Evolutionary conservation across 2,888 invertebrate genomes (phyloP).

Genomic region (Argynnis bischoffii): DNA sequence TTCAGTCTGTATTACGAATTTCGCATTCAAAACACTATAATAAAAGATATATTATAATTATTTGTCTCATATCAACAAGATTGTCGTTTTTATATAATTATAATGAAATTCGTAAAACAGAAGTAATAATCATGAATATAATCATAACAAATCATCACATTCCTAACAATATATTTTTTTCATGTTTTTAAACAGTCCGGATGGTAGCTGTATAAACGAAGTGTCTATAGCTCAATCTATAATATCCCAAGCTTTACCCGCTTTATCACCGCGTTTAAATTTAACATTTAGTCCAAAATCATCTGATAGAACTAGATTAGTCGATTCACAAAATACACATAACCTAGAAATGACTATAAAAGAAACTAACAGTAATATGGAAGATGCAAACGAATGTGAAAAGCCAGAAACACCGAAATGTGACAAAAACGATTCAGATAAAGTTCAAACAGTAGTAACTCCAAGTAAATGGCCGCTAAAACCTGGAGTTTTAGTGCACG

Average conservation of each 20-base stretch:
- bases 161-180: slow-evolving; percentile 51
- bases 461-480: slow-evolving; percentile 92
- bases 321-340: slow-evolving; percentile 59
- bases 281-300: slow-evolving; percentile 74
- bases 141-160: slow-evolving; percentile 44
- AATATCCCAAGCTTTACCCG: slow-evolving; percentile 79
- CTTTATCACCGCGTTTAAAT: slow-evolving; percentile 72
- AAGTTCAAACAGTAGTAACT: slow-evolving; percentile 67
- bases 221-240: slow-evolving; percentile 80
- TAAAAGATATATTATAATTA: too few species aligned
- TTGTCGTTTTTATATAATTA: too few species aligned
- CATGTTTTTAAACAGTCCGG: slow-evolving; percentile 67
- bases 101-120: slow-evolving; percentile 23
- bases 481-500: slow-evolving; percentile 93
- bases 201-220: slow-evolving; percentile 80
- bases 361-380: slow-evolving; percentile 51
- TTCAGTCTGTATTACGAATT: slow-evolving; percentile 6
- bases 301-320: slow-evolving; percentile 74
- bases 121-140: slow-evolving; percentile 17
- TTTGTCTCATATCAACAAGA: too few species aligned
- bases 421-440: slow-evolving; percentile 56
- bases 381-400: slow-evolving; percentile 48
- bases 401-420: slow-evolving; percentile 52
- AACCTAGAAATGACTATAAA: slow-evolving; percentile 68
- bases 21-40: neutral